Conservation (phyloP, 1,140 invertebrate species). For the Palaemon carinicauda region DNA sequence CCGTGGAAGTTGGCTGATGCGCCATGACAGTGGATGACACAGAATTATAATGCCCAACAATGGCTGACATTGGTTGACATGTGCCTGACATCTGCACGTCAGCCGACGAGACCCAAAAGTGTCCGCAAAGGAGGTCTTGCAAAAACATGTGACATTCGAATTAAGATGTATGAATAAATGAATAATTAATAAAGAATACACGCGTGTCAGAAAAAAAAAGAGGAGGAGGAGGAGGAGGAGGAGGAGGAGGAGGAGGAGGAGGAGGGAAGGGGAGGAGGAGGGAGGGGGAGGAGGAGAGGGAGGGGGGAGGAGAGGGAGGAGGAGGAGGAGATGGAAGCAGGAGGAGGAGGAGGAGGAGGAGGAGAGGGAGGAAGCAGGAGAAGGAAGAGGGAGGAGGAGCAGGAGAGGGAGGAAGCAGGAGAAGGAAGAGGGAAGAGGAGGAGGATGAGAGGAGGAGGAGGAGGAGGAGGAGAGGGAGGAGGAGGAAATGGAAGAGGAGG, state of each 20-base stretch:
- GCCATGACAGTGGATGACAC: too few relatives aligned
- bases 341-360: neutral
- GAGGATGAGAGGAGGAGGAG: neutral
- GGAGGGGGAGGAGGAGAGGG: neutral
- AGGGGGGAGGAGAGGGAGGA: neutral
- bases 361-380: too few relatives aligned
- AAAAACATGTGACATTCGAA: conserved; percentile 7
- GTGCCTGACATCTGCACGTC: neutral
- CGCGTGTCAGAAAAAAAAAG: too few relatives aligned
- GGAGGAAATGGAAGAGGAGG: neutral
- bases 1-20: too few relatives aligned
- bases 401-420: neutral
- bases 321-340: neutral
- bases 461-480: neutral
- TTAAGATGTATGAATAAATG: conserved; percentile 25
- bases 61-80: neutral
- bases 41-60: neutral
- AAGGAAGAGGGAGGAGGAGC: neutral
- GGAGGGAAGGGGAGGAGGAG: neutral
- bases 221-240: neutral
- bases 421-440: neutral
- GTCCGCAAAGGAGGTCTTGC: too few relatives aligned
- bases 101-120: neutral
- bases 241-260: neutral
- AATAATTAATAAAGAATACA: neutral